Evolutionary conservation across 2,797 vertebrate species (phyloP), one percentile per base, ranked within the genome.

Genomic region (Rousettus madagascariensis): DNA sequence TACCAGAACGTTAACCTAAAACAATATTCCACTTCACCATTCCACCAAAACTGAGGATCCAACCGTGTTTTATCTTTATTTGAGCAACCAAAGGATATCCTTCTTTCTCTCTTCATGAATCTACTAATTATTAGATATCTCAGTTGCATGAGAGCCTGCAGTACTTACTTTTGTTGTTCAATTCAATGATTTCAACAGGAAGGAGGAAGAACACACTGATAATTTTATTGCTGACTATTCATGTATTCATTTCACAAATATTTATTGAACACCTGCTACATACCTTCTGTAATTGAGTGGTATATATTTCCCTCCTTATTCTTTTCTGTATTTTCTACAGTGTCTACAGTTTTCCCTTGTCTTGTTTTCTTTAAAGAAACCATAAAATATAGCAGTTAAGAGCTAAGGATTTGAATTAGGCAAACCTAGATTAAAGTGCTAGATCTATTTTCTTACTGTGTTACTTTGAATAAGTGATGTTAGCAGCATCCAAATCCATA

Each of bases 371-470:
- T 36, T 66, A 84, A 82, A 65, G 65, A 57, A 87, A 71, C 41
- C 83, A 9, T 53, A n/a, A 36, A 77, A 90, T 85, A 68, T 12
- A 68, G 30, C n/a, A 65, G 15, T 65, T 71, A 77, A 91, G 41
- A 78, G 20, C 36, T 78, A 79, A 91, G 22, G 28, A 46, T 85
- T 80, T 88, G n/a, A 95, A 85, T 93, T 57, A 69, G 66, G 75
- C n/a, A 92, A 75, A 75, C 12, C 43, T 69, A 7, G 30, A 57
- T 22, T 68, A 15, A 92, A 92, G 59, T 79, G 16, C 49, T 53
- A 6, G 49, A 43, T 85, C 36, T 85, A 24, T 43, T 53, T 53
- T 49, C 12, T 77, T 87, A 38, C 38, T 38, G 65, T 80, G 43
- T 85, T 95, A 79, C 26, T 33, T 90, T 87, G 61, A 22, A 55